Base-by-base conservation (phyloP, 2,113 vertebrate species). In the Cavia aperea region DNA sequence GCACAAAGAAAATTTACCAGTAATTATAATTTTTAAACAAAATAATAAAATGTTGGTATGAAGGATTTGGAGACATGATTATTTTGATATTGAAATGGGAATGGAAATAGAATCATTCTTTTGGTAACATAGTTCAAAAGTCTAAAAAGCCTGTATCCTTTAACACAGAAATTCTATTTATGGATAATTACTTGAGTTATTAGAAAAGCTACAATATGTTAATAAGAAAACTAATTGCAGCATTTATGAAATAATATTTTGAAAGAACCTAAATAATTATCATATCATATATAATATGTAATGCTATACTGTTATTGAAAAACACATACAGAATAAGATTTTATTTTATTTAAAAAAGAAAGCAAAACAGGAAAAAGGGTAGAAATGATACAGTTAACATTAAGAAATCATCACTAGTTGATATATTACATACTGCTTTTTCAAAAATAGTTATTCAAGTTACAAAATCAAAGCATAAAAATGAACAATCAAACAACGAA, bases 11-110 rank as follows among this genome's bases (percentile, higher is more conserved):
- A 93, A 86, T 18, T 93, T 90, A 86, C 31, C 49, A 81, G 46
- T 88, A 93, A 94, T 92, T 92, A 87, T 36, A 92, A 65, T 5
- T 81, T 94, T 95, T 90, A 88, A 90, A 88, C 65, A 95, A 94
- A 96, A 94, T 51, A 90, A 92, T 81, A 43, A 92, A 94, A 94
- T 84, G 36, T 13, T 63, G 82, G 29, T 88, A 81, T 77, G 68
- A 86, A 95, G 31, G 60, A 75, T 91, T 90, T 86, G 65, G 86
- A 95, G 93, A 86, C 46, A 83, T 86, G 24, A 15, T 79, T 78
- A 68, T 86, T 96, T 96, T 96, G 63, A 88, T 88, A 79, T 79
- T 94, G 58, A 89, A 92, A 94, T 81, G 43, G 13, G 46, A 78
- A 70, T 36, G 26, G 31, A 96, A 92, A 86, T 73, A 86, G 36